A percentile compares a stretch with the other conserved stretches of the same genome.
phyloP scores from a whole-genome alignment of 2,113 vertebrate species.

The Elgaria multicarinata region DNA sequence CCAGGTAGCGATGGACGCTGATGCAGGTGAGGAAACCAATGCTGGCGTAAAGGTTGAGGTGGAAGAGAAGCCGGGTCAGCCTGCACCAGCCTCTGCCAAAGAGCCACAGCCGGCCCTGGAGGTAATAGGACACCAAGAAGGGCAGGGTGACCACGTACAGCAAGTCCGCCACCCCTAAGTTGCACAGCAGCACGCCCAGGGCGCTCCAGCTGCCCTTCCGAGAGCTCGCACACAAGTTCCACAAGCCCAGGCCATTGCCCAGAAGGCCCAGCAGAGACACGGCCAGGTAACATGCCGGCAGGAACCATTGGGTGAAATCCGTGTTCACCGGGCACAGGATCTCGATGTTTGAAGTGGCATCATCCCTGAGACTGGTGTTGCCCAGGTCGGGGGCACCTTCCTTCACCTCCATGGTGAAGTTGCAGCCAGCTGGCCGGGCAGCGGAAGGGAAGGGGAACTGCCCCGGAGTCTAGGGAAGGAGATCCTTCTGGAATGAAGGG shows the following conservation, averaged over 20 bases:
- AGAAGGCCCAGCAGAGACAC: slow-evolving; percentile 80
- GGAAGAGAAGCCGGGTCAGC: slow-evolving; percentile 79
- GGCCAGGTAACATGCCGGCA: slow-evolving; percentile 74
- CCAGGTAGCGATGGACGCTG: slow-evolving; percentile 85
- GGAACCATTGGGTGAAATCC: slow-evolving; percentile 67
- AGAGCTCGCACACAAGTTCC: slow-evolving; percentile 52
- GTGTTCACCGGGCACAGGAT: slow-evolving; percentile 18
- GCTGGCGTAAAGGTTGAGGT: slow-evolving; percentile 85
- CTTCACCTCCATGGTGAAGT: background rate
- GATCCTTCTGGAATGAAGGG: background rate
- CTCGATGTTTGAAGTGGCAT: background rate
- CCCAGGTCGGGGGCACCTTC: background rate
- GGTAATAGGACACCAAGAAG: slow-evolving; percentile 79
- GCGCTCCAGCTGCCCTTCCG: slow-evolving; percentile 61
- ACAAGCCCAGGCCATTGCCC: slow-evolving; percentile 75
- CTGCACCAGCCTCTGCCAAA: slow-evolving; percentile 82
- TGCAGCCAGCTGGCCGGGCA: too few species aligned
- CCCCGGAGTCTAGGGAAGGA: background rate
- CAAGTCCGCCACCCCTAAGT: slow-evolving; percentile 81
- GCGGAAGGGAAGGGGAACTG: background rate
- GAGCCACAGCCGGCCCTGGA: slow-evolving; percentile 64
- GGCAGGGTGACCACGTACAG: slow-evolving; percentile 83
- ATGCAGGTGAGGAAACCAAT: slow-evolving; percentile 87
- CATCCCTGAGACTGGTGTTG: background rate
- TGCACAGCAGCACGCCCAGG: slow-evolving; percentile 77